A percentile compares a stretch with the other conserved stretches of the same genome.
Conservation (phyloP, 2,113 vertebrate genomes). For the Pontoporia blainvillei region DNA sequence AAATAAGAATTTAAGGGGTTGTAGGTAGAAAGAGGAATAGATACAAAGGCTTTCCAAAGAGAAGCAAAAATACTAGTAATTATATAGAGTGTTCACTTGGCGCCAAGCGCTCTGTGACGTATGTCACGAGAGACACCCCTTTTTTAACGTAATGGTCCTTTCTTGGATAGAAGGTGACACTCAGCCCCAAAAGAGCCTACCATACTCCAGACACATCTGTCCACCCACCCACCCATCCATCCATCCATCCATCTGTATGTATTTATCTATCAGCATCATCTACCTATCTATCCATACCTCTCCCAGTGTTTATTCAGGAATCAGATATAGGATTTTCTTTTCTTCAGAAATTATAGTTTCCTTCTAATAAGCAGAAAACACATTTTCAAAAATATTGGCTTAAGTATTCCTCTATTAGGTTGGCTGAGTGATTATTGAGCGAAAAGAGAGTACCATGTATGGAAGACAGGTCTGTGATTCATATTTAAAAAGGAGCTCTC, state of each 20-base stretch:
- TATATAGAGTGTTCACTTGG: background rate
- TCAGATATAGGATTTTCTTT: background rate
- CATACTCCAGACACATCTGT: background rate
- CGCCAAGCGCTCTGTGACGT: background rate
- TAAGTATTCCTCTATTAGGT: background rate
- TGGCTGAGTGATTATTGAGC: background rate
- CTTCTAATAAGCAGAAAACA: constrained; percentile 4
- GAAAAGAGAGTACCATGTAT: background rate
- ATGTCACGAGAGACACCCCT: background rate
- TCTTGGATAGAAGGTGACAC: background rate
- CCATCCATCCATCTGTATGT: background rate
- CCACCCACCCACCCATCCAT: background rate
- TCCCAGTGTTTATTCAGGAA: background rate
- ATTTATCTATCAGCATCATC: background rate
- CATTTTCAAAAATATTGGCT: background rate
- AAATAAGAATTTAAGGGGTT: background rate
- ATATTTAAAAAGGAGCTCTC: background rate
- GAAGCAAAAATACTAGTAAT: background rate
- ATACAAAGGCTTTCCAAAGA: background rate
- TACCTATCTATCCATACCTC: background rate
- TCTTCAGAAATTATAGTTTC: background rate
- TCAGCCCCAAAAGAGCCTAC: background rate
- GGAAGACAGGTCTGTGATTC: background rate
- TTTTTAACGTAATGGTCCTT: background rate
- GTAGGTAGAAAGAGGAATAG: background rate